Percentiles rank a stretch among this genome's conserved stretches.
phyloP scores from a whole-genome alignment of 2,888 invertebrate genomes.

The Fragum fragum region DNA sequence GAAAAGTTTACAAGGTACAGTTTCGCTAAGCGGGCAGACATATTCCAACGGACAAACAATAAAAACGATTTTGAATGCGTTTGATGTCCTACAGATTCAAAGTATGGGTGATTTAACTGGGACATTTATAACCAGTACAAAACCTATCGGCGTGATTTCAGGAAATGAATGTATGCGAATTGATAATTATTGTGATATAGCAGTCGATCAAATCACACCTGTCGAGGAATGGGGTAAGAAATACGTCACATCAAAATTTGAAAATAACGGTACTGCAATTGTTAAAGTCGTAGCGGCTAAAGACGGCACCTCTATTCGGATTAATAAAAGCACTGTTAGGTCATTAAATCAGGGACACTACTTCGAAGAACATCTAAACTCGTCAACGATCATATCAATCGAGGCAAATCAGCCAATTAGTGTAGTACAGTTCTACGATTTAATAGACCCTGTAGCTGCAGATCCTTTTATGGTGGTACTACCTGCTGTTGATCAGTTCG shows the following conservation, averaged over 20 bases:
- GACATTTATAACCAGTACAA: not conserved
- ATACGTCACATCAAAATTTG: conserved; percentile 1
- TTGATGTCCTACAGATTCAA: not conserved
- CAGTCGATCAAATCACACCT: not conserved
- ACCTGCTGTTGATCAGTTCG: not conserved
- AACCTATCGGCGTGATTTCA: not conserved
- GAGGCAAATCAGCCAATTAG: not conserved
- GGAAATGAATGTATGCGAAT: not conserved
- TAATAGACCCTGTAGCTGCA: not conserved
- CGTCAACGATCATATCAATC: not conserved
- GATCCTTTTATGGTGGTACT: not conserved
- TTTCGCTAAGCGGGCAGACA: not conserved
- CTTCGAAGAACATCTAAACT: not conserved
- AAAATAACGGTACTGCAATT: not conserved
- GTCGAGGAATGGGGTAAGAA: not conserved
- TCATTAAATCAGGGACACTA: not conserved
- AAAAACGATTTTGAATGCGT: not conserved
- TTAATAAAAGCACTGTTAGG: not conserved
- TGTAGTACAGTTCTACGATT: not conserved
- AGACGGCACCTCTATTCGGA: not conserved
- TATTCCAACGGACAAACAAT: not conserved
- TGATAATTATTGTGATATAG: not conserved
- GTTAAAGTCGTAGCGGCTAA: not conserved
- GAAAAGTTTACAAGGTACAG: not conserved
- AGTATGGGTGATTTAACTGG: conserved; percentile 1